Conservation (phyloP, 1,140 invertebrate genomes). For the Holotrichia oblita region DNA sequence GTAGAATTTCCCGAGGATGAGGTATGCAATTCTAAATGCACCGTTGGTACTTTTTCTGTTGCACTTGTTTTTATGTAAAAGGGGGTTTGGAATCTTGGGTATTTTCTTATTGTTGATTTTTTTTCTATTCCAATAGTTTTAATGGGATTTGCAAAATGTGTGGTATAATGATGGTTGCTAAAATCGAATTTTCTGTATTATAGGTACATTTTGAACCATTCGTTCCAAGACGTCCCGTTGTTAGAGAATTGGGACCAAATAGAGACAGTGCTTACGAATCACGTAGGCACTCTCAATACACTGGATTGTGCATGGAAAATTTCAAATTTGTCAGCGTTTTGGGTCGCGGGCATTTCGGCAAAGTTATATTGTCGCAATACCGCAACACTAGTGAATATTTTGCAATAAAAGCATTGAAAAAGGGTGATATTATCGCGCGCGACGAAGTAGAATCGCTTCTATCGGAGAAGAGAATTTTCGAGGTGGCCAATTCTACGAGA, state of each 20-base stretch:
- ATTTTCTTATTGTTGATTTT: background rate
- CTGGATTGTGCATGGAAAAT: slow-evolving; percentile 86
- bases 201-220: slow-evolving; percentile 38
- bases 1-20: slow-evolving; percentile 84
- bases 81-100: background rate
- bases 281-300: slow-evolving; percentile 72
- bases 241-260: slow-evolving; percentile 64
- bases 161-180: background rate
- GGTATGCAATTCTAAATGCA: slow-evolving; percentile 60
- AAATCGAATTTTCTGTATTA: background rate
- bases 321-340: slow-evolving; percentile 96
- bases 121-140: no score
- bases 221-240: slow-evolving; percentile 65
- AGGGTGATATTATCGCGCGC: slow-evolving; percentile 97
- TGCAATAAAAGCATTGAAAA: slow-evolving; percentile 97
- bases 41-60: slow-evolving; percentile 22
- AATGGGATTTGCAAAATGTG: no score
- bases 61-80: background rate
- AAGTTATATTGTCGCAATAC: slow-evolving; percentile 98
- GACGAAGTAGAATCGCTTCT: slow-evolving; percentile 99
- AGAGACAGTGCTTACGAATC: slow-evolving; percentile 79
- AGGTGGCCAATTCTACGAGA: slow-evolving; percentile 95
- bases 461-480: slow-evolving; percentile 99
- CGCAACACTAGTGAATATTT: slow-evolving; percentile 94
- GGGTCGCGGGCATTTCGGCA: slow-evolving; percentile 99